Evolutionary conservation across 2,113 vertebrate species (phyloP).

Genomic region (Myotis brandtii): DNA sequence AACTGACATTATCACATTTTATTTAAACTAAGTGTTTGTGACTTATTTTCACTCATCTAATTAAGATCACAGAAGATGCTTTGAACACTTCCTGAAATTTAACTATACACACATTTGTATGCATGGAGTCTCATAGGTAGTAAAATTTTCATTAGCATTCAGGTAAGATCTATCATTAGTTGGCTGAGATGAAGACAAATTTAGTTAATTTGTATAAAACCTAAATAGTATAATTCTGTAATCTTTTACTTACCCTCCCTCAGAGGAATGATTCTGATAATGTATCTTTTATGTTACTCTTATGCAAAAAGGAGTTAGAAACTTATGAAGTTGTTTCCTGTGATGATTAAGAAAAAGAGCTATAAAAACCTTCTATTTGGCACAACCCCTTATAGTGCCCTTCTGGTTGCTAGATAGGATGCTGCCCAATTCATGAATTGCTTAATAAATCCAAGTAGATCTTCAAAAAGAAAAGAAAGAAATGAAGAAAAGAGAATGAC

Average conservation of each 20-base stretch:
- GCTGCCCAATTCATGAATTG: background rate
- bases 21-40: slow-evolving; percentile 12
- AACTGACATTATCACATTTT: slow-evolving; percentile 1
- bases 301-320: slow-evolving; percentile 23
- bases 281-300: slow-evolving; percentile 45
- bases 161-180: background rate
- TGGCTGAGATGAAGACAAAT: slow-evolving; percentile 48
- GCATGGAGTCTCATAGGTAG: background rate
- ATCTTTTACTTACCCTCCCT: slow-evolving; percentile 31
- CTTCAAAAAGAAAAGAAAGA: background rate
- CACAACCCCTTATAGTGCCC: background rate
- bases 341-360: slow-evolving; percentile 25
- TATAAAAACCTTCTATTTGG: background rate
- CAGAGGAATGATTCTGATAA: slow-evolving; percentile 42
- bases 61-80: slow-evolving; percentile 40
- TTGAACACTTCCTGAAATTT: slow-evolving; percentile 33
- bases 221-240: slow-evolving; percentile 36
- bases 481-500: slow-evolving; percentile 49
- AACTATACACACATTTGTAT: slow-evolving; percentile 10
- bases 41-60: slow-evolving; percentile 44
- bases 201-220: slow-evolving; percentile 47
- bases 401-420: background rate
- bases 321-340: slow-evolving; percentile 34
- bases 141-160: slow-evolving; percentile 36
- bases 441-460: background rate